phyloP scores from a whole-genome alignment of 1,140 invertebrate genomes.

The Bradynema listronoti region DNA sequence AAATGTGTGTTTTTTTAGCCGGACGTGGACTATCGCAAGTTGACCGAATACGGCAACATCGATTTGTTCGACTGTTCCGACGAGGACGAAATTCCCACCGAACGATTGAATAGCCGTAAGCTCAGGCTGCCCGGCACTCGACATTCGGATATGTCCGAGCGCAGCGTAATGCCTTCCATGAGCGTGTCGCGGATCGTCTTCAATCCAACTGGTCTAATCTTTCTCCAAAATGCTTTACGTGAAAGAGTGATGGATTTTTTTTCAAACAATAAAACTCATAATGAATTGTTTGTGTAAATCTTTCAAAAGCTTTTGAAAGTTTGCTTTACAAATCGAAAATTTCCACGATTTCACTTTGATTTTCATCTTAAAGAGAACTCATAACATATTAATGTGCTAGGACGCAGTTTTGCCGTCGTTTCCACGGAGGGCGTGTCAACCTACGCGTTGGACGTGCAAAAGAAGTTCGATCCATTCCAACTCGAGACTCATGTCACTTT shows the following conservation, averaged over 20 bases:
- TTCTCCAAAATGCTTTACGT: slow-evolving; percentile 10
- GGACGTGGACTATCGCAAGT: slow-evolving; percentile 32
- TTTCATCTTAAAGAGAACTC: background rate
- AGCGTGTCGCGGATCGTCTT: slow-evolving; percentile 26
- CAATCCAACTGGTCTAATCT: slow-evolving; percentile 30
- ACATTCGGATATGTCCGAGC: slow-evolving; percentile 35
- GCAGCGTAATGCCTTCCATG: slow-evolving; percentile 22
- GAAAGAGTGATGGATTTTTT: no score
- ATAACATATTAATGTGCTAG: no score
- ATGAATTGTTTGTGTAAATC: background rate
- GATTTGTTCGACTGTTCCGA: slow-evolving; percentile 34
- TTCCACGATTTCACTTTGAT: background rate
- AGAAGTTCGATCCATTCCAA: slow-evolving; percentile 34
- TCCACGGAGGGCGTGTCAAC: slow-evolving; percentile 40
- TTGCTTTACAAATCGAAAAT: background rate
- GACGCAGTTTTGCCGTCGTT: slow-evolving; percentile 38
- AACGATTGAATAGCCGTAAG: background rate
- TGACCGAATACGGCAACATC: slow-evolving; percentile 40
- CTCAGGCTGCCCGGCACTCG: slow-evolving; percentile 32
- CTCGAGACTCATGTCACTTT: slow-evolving; percentile 26
- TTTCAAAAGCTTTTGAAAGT: background rate
- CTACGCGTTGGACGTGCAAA: slow-evolving; percentile 29
- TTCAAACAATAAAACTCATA: no score
- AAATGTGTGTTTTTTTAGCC: slow-evolving; percentile 24
- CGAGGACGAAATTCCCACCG: slow-evolving; percentile 36